Evolutionary conservation across 1,140 invertebrate species (phyloP).

Genomic region (Thalassaphorura encarpata): DNA sequence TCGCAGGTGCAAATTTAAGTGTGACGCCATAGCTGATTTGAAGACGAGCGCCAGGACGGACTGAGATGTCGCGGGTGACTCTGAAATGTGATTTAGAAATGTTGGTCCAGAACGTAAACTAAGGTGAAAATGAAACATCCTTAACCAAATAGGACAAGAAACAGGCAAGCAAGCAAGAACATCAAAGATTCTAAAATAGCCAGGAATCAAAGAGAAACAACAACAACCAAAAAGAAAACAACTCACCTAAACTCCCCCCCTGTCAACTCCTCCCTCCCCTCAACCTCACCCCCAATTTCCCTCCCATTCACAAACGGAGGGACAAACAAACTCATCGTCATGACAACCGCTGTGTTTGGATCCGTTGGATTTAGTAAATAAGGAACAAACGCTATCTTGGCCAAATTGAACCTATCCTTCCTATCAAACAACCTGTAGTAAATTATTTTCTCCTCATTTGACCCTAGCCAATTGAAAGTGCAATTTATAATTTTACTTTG

Average conservation of each 20-base stretch:
- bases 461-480: slow-evolving; percentile 87
- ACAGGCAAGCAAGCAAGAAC: too few relatives aligned
- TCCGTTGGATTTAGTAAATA: slow-evolving; percentile 75
- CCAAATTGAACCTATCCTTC: slow-evolving; percentile 83
- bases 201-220: not conserved
- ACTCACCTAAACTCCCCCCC: slow-evolving; percentile 58
- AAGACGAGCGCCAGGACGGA: slow-evolving; percentile 74
- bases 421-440: slow-evolving; percentile 74
- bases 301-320: slow-evolving; percentile 58
- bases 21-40: slow-evolving; percentile 76
- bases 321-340: slow-evolving; percentile 58
- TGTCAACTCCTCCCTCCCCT: slow-evolving; percentile 65
- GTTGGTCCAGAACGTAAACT: not conserved
- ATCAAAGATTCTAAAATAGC: not conserved
- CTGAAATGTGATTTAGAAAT: slow-evolving; percentile 14
- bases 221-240: not conserved
- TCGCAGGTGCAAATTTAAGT: slow-evolving; percentile 65
- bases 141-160: too few relatives aligned
- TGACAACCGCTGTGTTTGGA: slow-evolving; percentile 64
- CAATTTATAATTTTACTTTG: slow-evolving; percentile 90
- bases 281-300: slow-evolving; percentile 66
- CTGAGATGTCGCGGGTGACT: slow-evolving; percentile 67
- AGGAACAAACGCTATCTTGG: slow-evolving; percentile 73
- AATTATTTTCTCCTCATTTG: slow-evolving; percentile 60
- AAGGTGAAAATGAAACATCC: too few relatives aligned